Conservation (phyloP, 2,113 vertebrate species). For the Poeciliopsis occidentalis region DNA sequence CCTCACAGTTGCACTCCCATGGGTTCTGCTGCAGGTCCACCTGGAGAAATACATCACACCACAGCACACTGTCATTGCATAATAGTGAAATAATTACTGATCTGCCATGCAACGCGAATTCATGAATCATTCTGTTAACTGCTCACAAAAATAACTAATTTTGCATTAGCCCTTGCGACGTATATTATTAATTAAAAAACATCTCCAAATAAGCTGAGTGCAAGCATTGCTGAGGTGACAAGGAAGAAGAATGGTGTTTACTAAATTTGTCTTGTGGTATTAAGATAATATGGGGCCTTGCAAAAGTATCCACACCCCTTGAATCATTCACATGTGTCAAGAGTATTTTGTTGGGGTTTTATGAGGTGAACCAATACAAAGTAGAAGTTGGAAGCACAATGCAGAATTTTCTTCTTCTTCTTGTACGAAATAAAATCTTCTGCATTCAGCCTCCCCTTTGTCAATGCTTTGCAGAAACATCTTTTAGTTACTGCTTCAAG, state of each 20-base stretch:
- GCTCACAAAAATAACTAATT: slow-evolving; percentile 27
- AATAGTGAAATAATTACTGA: slow-evolving; percentile 42
- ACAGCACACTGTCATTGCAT: slow-evolving; percentile 38
- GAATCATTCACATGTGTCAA: neutral
- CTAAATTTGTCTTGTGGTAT: slow-evolving; percentile 44
- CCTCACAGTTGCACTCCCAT: slow-evolving; percentile 95
- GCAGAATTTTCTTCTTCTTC: neutral
- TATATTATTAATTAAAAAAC: slow-evolving; percentile 8
- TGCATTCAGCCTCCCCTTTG: neutral
- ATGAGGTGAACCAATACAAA: neutral
- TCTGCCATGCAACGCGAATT: slow-evolving; percentile 20
- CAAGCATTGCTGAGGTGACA: slow-evolving; percentile 37
- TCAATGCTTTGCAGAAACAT: neutral
- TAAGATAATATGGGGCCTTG: slow-evolving; percentile 40
- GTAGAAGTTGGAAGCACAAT: neutral
- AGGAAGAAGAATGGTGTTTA: slow-evolving; percentile 45
- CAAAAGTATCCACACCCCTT: neutral
- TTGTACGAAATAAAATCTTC: neutral
- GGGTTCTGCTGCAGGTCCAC: slow-evolving; percentile 98
- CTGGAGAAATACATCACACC: slow-evolving; percentile 76
- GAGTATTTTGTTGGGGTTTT: neutral
- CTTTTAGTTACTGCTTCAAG: too few species aligned
- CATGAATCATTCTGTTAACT: slow-evolving; percentile 41
- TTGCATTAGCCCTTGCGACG: neutral
- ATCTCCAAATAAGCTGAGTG: slow-evolving; percentile 18